Conservation (phyloP, 2,797 vertebrate species). For the Molothrus aeneus region DNA sequence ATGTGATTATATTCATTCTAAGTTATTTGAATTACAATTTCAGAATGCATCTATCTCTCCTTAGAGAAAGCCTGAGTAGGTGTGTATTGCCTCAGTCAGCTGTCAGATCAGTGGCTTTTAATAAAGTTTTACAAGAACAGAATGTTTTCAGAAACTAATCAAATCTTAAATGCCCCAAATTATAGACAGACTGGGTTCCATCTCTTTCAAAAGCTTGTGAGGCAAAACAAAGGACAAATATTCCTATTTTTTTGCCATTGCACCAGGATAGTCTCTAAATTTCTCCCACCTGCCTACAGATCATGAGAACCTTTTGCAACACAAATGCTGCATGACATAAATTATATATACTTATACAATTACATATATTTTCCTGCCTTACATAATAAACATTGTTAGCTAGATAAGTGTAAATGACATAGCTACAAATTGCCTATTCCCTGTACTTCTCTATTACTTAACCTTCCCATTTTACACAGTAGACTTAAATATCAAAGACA, state of each 20-base stretch:
- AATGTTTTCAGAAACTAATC: not conserved
- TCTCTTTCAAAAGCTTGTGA: not conserved
- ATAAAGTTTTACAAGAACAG: not conserved
- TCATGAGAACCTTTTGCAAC: not conserved
- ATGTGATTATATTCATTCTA: not conserved
- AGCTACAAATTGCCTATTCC: not conserved
- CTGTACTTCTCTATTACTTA: not conserved
- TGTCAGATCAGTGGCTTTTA: not conserved
- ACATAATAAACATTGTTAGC: not conserved
- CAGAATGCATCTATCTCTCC: not conserved
- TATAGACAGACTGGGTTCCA: not conserved
- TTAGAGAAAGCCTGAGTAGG: not conserved
- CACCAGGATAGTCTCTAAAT: not conserved
- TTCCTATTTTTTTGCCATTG: not conserved
- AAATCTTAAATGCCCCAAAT: not conserved
- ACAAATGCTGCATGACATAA: not conserved
- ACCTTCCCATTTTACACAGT: not conserved
- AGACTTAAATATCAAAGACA: not conserved
- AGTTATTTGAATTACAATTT: not conserved
- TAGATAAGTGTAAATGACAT: not conserved
- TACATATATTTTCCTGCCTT: not conserved
- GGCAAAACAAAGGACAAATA: slow-evolving; percentile 6
- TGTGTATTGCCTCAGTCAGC: not conserved
- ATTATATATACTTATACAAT: not conserved
- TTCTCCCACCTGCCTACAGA: not conserved